Evolutionary conservation across 2,888 invertebrate species (phyloP).

Genomic region (Xanthia icteritia): DNA sequence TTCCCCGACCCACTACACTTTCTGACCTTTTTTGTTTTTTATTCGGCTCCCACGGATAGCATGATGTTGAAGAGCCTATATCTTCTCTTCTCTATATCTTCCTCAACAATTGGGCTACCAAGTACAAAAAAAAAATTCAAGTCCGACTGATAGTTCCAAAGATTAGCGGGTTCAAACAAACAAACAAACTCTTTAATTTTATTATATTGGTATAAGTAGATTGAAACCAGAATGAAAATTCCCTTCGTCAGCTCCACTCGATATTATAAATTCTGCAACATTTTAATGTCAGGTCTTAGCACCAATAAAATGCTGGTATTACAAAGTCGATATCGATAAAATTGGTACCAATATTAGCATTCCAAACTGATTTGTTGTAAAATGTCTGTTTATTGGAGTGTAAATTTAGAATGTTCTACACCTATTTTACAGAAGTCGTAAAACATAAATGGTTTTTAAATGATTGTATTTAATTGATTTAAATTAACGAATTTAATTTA

Average conservation of each 20-base stretch:
- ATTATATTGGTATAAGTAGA: not conserved
- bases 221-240: conserved; percentile 37
- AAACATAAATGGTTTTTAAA: conserved; percentile 8
- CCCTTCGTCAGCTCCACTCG: conserved; percentile 37
- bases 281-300: conserved; percentile 50
- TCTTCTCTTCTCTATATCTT: not conserved
- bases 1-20: too few relatives aligned
- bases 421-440: conserved; percentile 17
- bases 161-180: not conserved
- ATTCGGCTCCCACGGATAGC: not conserved
- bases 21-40: not conserved
- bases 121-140: not conserved
- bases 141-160: not conserved
- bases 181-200: not conserved
- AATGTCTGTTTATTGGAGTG: conserved; percentile 40
- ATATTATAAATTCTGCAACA: conserved; percentile 57
- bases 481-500: not conserved
- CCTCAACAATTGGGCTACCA: not conserved
- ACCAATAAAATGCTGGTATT: conserved; percentile 52
- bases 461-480: not conserved
- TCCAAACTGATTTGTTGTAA: conserved; percentile 38
- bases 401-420: conserved; percentile 30
- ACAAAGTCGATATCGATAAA: conserved; percentile 54
- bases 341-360: conserved; percentile 36
- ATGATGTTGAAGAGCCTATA: too few relatives aligned